Evolutionary conservation across 2,113 vertebrate species (phyloP).

Genomic region (Aepyceros melampus): DNA sequence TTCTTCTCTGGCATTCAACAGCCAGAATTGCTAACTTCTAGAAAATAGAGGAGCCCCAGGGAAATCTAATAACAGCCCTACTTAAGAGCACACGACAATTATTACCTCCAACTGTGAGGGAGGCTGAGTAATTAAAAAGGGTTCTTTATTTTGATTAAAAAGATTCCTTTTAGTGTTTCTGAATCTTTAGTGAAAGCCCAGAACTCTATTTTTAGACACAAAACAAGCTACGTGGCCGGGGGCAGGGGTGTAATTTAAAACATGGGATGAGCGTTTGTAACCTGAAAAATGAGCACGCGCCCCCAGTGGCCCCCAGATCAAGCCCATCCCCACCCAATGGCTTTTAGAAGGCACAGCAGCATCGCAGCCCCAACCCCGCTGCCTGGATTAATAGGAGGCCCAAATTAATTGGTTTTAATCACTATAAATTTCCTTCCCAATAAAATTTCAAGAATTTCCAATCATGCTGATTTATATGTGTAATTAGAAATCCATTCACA

Average conservation of each 20-base stretch:
- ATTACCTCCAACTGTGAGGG: conserved; percentile 86
- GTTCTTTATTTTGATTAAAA: conserved; percentile 89
- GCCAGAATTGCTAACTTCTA: conserved; percentile 76
- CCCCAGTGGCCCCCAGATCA: conserved; percentile 65
- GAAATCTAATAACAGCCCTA: conserved; percentile 86
- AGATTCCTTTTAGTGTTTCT: conserved; percentile 85
- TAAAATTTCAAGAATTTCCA: conserved; percentile 89
- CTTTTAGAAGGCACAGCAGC: conserved; percentile 62
- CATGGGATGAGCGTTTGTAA: conserved; percentile 59
- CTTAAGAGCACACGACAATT: conserved; percentile 85
- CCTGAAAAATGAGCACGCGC: conserved; percentile 71
- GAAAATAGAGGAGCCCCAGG: conserved; percentile 84
- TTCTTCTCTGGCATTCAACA: conserved; percentile 68
- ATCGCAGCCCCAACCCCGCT: conserved; percentile 68
- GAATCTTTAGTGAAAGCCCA: conserved; percentile 83
- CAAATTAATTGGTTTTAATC: conserved; percentile 89
- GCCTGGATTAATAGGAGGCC: conserved; percentile 81
- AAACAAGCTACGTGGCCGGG: conserved; percentile 71
- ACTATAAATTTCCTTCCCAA: conserved; percentile 88
- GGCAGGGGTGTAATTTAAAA: conserved; percentile 74
- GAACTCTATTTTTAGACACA: conserved; percentile 80
- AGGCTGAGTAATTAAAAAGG: conserved; percentile 88
- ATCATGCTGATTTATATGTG: conserved; percentile 88
- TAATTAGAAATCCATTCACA: conserved; percentile 88
- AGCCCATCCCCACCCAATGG: conserved; percentile 65